Base-by-base conservation (phyloP, 2,113 vertebrate species). In the Colaptes auratus region DNA sequence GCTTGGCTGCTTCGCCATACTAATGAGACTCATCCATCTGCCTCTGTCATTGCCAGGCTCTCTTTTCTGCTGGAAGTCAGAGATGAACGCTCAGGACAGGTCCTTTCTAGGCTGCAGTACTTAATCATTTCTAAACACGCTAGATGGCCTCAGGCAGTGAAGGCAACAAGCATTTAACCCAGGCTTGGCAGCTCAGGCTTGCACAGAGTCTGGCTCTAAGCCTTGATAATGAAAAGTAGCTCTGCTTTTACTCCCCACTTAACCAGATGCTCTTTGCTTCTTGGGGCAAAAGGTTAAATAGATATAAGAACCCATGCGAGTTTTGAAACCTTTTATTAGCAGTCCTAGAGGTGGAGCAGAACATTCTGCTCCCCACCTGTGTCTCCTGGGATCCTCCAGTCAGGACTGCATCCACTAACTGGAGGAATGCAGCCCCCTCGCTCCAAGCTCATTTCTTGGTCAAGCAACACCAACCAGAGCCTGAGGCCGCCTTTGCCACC, bases 11-110 rank as follows among this genome's bases (percentile, higher is more conserved):
- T 97, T 98, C 86, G 84, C 98, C 98, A 98, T 98, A 98, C 98
- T 98, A 98, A 98, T 98, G 98, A 98, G 98, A 98, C 98, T 98
- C 98, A 98, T 98, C 98, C 98, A 98, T 98, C 98, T 98, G 98
- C 98, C 97, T 98, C 98, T 98, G 98, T 98, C 98, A 98, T 96
- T 98, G 98, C 97, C 97, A 98, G 98, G 96, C 98, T 98, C 97
- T 98, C 98, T 98, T 98, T 98, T 98, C 98, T 98, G 97, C 98
- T 98, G 98, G 97, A 98, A 98, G 98, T 98, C 98, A 98, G 98
- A 98, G 98, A 98, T 98, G 98, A 98, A 98, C 98, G 98, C 98
- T 98, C 98, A 98, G 98, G 98, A 98, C 98, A 98, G 98, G 98
- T 98, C 98, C 98, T 98, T 98, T 98, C 98, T 98, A 98, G 98